These are phyloP conservation scores for Bubo scandiacus DNA, from an alignment of 2,113 vertebrate species.

Conservation along the genomic window DNA sequence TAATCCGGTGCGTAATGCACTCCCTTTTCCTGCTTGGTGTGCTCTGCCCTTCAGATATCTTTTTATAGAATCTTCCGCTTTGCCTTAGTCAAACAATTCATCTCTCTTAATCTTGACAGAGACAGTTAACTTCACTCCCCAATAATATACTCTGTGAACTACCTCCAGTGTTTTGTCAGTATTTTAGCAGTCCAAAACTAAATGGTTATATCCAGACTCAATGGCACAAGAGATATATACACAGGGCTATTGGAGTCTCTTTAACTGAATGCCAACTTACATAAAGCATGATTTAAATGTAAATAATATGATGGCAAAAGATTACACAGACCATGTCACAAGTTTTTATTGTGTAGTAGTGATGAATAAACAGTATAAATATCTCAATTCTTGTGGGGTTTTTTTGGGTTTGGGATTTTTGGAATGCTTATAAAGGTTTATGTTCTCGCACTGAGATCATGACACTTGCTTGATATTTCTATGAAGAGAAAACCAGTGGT, in stretches of 20 bases:
- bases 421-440: neutral
- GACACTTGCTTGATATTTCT: neutral
- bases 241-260: neutral
- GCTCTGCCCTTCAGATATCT: neutral
- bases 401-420: neutral
- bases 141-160: neutral
- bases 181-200: neutral
- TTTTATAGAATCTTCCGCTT: neutral
- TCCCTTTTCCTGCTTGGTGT: neutral
- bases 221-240: neutral
- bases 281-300: constrained; percentile 40
- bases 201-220: neutral
- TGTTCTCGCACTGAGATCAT: neutral
- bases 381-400: neutral
- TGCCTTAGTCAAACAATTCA: neutral
- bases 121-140: neutral
- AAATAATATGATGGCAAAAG: neutral
- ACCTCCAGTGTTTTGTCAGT: constrained; percentile 1
- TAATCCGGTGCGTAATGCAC: neutral
- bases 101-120: constrained; percentile 15
- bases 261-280: neutral
- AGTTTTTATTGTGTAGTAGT: neutral
- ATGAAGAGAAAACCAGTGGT: neutral
- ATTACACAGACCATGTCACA: neutral
- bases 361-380: constrained; percentile 5